A percentile compares a stretch with the other conserved stretches of the same genome.
Evolutionary conservation across 2,888 invertebrate species (phyloP).

Genomic region (Napeogenes sylphis): DNA sequence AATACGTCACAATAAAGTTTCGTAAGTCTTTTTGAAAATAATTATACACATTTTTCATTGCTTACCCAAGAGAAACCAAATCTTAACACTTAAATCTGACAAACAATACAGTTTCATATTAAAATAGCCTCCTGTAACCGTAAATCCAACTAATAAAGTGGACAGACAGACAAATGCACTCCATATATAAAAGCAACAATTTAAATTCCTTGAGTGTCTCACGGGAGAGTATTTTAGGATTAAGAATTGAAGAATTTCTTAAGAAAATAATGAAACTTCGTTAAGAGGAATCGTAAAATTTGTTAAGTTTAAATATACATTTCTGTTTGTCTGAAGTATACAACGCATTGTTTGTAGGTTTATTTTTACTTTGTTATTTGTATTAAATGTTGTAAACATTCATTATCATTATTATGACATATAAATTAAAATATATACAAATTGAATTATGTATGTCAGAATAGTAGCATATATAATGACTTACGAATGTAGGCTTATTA

Average conservation of each 20-base stretch:
- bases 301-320: neutral
- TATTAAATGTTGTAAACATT: neutral
- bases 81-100: neutral
- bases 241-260: constrained; percentile 19
- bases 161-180: constrained; percentile 63
- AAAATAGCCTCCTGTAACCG: constrained; percentile 51
- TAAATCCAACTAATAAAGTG: constrained; percentile 67
- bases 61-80: neutral
- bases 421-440: too few species aligned
- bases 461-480: too few species aligned
- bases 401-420: too few species aligned
- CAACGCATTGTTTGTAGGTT: neutral
- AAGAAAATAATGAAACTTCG: constrained; percentile 21
- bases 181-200: constrained; percentile 53
- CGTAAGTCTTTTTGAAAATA: neutral
- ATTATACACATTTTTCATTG: neutral
- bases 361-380: neutral
- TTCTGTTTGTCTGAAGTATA: neutral
- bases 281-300: constrained; percentile 5
- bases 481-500: too few species aligned
- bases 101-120: constrained; percentile 9
- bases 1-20: too few species aligned
- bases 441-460: too few species aligned
- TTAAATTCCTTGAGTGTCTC: constrained; percentile 53
- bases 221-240: constrained; percentile 35